Evolutionary conservation across 2,797 vertebrate species (phyloP), one percentile per base, ranked within the genome.

Genomic region (Ibycter americanus): DNA sequence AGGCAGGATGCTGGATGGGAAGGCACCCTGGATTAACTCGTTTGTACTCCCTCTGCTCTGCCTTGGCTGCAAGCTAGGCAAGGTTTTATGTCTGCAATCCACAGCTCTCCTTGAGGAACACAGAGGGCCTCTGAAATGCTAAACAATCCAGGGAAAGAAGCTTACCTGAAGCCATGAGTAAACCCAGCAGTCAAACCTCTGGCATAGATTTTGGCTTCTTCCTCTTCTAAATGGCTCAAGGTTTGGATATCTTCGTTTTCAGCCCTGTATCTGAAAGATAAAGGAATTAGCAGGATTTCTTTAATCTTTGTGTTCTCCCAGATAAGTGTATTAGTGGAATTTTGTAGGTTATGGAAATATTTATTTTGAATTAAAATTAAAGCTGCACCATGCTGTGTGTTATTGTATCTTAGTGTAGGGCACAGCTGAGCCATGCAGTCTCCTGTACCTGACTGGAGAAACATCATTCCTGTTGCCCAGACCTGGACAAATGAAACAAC

Each of bases 241-340:
- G 93, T 93, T 95, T 93, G 76, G 70, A 87, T 92, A 93, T 66
- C 92, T 97, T 97, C 97, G 90, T 97, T 97, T 97, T 87, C 92
- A 96, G 56, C 42, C 25, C 96, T 98, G 97, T 95, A 98, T 97
- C 97, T 95, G 96, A 97, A 96, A 97, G 97, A 98, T 98, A 98
- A 97, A 97, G 91, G 96, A 95, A 97, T 97, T 97, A 98, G 89
- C 63, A 70, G 94, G 97, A 90, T 84, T 96, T 92, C 90, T 95
- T 93, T 96, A 97, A 97, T 96, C 96, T 97, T 96, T 90, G 81
- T 96, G 82, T 80, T 97, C 93, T 91, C 79, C 52, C 86, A 96
- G 96, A 96, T 97, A 98, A 96, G 38, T 96, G 56, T 65, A 92
- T 97, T 97, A 94, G 76, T 94, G 88, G 83, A 92, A 95, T 94